Evolutionary conservation across 2,797 vertebrate species (phyloP), one percentile per base, ranked within the genome.

Genomic region (Gymnodraco acuticeps): DNA sequence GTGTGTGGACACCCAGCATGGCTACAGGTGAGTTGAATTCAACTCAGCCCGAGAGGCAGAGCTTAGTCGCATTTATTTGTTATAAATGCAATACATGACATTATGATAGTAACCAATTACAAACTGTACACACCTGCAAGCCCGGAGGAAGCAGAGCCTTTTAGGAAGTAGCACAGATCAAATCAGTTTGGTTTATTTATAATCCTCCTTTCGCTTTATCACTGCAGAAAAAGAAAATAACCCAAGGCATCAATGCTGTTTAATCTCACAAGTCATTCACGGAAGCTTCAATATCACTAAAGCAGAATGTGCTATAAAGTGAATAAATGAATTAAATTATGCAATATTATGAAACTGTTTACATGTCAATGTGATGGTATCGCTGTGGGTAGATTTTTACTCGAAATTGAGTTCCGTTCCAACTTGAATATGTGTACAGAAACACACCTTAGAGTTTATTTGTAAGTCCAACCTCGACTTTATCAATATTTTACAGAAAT

Each of bases 1-100:
- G 1, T 98, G 97, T 45, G 66, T 93, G 33, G 96, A 97, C 90
- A 96, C 94, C 3, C 90, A 93, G 68, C 95, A 93, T 0, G 97
- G 97, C 43, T 98, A 96, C 93, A 96, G 96, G 97, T 97, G 71
- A 93, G 95, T 45, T 54, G 23, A 23, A 69, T 41, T 10, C 0
- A 63, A 53, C 4, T 13, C 2, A 42, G 38, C 48, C 13, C 16
- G 5, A 42, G 10, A 31, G n/a, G 3, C n/a, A 42, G 10, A 17
- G 20, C 23, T 14, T 20, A 13, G 13, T 13, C 6, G 45, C 14
- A 48, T 31, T 6, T 8, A 0, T 10, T 61, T 31, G 58, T 23
- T 9, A 45, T 47, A 31, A 0, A 31, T 2, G 2, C 19, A 62
- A 23, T 3, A 47, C 14, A 51, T 59, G 33, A n/a, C n/a, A 43